Conservation (phyloP, 2,113 vertebrate species). For the Syngnathus typhle region DNA sequence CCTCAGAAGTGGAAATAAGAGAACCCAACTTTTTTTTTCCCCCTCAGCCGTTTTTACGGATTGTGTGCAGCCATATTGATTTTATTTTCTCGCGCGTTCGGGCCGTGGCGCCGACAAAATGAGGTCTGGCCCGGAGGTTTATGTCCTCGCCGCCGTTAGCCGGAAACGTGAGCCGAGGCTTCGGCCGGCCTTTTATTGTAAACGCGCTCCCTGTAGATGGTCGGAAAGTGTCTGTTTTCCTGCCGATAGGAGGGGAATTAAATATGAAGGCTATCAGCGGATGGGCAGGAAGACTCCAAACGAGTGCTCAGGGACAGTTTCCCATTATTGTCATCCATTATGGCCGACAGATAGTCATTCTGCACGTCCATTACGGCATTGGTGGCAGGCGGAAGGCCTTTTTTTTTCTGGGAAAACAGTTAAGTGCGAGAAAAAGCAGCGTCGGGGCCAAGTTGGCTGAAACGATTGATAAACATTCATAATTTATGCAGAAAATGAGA, state of each 20-base stretch:
- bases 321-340: constrained; percentile 71
- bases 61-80: constrained; percentile 68
- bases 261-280: constrained; percentile 69
- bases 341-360: constrained; percentile 59
- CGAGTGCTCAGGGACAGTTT: constrained; percentile 68
- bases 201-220: constrained; percentile 66
- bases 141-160: constrained; percentile 63
- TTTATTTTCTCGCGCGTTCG: constrained; percentile 57
- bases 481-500: not conserved
- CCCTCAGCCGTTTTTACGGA: constrained; percentile 54
- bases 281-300: constrained; percentile 70
- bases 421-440: not conserved
- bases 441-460: not conserved
- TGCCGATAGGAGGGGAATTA: constrained; percentile 63
- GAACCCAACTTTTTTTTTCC: constrained; percentile 39
- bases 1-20: constrained; percentile 13
- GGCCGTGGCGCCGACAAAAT: constrained; percentile 73
- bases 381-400: constrained; percentile 29
- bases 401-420: not conserved
- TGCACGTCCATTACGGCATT: constrained; percentile 47
- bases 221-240: constrained; percentile 71
- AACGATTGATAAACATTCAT: not conserved
- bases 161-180: constrained; percentile 70
- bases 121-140: constrained; percentile 72
- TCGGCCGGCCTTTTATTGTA: constrained; percentile 65